Evolutionary conservation across 2,113 vertebrate species (phyloP).

Genomic region (Tragelaphus imberbis): DNA sequence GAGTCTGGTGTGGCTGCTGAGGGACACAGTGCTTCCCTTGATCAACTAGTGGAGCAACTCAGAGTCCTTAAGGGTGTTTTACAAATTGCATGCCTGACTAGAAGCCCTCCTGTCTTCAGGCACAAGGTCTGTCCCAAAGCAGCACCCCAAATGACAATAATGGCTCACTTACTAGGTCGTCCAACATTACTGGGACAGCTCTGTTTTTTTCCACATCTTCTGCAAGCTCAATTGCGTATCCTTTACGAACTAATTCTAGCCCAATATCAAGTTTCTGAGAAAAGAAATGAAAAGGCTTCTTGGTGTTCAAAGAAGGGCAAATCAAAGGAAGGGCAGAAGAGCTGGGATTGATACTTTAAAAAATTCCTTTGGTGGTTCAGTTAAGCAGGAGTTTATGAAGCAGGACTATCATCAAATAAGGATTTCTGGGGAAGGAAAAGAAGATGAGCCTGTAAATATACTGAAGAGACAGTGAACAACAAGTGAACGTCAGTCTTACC

Average conservation of each 20-base stretch:
- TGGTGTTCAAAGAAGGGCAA: not conserved
- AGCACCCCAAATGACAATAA: not conserved
- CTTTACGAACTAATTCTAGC: constrained; percentile 85
- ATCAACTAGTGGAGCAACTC: not conserved
- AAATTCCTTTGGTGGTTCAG: not conserved
- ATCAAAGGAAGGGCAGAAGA: not conserved
- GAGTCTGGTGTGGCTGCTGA: not conserved
- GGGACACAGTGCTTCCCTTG: not conserved
- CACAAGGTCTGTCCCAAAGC: not conserved
- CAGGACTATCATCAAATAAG: not conserved
- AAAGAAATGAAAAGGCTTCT: not conserved
- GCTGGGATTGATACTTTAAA: not conserved
- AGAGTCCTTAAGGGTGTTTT: not conserved
- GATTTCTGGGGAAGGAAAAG: constrained; percentile 6
- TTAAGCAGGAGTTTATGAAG: not conserved
- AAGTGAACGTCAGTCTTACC: constrained; percentile 70
- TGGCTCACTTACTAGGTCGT: constrained; percentile 79
- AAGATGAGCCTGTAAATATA: not conserved
- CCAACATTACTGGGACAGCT: constrained; percentile 57
- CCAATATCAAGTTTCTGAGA: constrained; percentile 85
- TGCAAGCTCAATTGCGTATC: constrained; percentile 78
- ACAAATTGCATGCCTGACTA: too few relatives aligned
- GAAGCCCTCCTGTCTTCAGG: not conserved
- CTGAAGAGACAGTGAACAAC: not conserved
- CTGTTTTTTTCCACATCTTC: constrained; percentile 63